These are phyloP conservation scores for Stichodactyla helianthus DNA, from an alignment of 64 coral and sea anemone species.

Conservation along the genomic window DNA sequence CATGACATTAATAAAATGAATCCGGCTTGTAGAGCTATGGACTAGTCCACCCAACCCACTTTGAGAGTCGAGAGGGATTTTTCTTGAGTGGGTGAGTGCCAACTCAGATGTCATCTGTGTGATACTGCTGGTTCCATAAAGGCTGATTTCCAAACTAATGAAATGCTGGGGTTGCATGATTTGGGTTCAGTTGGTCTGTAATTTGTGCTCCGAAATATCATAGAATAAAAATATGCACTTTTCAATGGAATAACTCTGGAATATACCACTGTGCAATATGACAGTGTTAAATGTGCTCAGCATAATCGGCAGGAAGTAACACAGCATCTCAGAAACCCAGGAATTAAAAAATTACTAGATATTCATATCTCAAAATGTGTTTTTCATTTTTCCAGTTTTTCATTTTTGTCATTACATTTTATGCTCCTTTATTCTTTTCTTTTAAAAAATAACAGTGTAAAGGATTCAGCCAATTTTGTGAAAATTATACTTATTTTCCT, in stretches of 20 bases:
- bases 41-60: background rate
- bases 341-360: background rate
- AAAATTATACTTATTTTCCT: no score
- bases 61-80: background rate
- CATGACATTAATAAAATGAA: background rate
- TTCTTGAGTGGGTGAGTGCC: background rate
- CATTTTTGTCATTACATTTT: no score
- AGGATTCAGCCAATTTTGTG: no score
- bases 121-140: background rate
- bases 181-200: background rate
- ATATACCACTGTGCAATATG: slow-evolving; percentile 2
- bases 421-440: no score
- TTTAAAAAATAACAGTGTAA: no score
- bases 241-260: background rate
- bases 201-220: background rate
- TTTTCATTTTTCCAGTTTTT: no score
- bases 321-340: slow-evolving; percentile 28
- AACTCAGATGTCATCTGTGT: background rate
- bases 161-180: background rate
- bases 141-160: background rate
- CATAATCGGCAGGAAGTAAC: slow-evolving; percentile 23
- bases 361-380: background rate
- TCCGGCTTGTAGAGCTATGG: background rate
- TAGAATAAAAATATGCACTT: background rate
- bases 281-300: background rate